phyloP scores from a whole-genome alignment of 2,888 invertebrate species.

The Noctua comes region DNA sequence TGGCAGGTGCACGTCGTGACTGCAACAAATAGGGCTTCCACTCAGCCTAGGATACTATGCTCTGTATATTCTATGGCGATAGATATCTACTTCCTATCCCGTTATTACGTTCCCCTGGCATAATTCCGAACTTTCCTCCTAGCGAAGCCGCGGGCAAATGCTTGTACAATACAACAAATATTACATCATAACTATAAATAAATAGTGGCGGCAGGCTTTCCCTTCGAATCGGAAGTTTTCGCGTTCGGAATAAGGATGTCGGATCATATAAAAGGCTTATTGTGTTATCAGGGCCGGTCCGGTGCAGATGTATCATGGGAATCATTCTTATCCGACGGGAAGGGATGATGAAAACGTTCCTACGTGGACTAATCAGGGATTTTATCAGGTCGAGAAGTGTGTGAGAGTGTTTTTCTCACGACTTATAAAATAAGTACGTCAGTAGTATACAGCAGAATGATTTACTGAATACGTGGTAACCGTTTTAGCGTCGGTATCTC shows the following conservation, averaged over 20 bases:
- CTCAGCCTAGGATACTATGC: not conserved
- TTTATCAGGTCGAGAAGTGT: conserved; percentile 12
- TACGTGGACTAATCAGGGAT: conserved; percentile 24
- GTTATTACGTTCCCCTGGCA: not conserved
- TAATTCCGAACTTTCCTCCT: not conserved
- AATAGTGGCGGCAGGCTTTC: conserved; percentile 18
- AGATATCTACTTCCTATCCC: not conserved
- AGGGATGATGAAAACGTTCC: conserved; percentile 34
- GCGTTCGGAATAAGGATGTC: conserved; percentile 47
- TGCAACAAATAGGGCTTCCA: too few species aligned
- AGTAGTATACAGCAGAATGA: too few species aligned
- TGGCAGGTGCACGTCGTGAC: too few species aligned
- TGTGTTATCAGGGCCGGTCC: conserved; percentile 60
- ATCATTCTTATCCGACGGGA: conserved; percentile 2
- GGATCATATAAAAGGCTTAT: conserved; percentile 59
- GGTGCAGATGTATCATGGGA: conserved; percentile 36
- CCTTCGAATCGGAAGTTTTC: conserved; percentile 39
- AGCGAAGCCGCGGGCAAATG: not conserved
- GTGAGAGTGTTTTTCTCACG: not conserved
- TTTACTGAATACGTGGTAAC: too few species aligned
- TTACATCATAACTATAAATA: conserved; percentile 26
- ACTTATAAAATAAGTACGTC: not conserved
- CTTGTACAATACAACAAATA: conserved; percentile 4
- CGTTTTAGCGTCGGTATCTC: too few species aligned
- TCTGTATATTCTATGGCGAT: not conserved